A percentile compares a stretch with the other conserved stretches of the same genome.
Evolutionary conservation across 2,797 vertebrate species (phyloP).

Genomic region (Xiphophorus birchmanni): DNA sequence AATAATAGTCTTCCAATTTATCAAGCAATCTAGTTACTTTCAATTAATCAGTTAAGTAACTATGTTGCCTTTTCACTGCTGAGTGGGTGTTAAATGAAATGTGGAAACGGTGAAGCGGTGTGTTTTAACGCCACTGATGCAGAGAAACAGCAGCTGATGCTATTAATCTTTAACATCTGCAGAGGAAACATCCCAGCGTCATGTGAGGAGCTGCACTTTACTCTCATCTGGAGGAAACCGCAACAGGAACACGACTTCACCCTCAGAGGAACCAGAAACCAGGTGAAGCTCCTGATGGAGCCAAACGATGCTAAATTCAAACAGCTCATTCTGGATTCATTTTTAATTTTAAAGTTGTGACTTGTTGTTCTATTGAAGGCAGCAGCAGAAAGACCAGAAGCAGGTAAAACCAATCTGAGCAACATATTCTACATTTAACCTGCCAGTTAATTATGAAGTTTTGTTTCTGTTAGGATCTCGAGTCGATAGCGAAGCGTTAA

Average conservation of each 20-base stretch:
- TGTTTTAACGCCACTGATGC: neutral
- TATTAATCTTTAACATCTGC: conserved; percentile 83
- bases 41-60: too few relatives aligned
- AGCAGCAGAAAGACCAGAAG: neutral
- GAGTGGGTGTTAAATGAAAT: too few relatives aligned
- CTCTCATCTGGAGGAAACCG: conserved; percentile 44
- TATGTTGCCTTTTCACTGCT: too few relatives aligned
- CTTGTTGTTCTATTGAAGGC: neutral
- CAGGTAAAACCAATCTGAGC: neutral
- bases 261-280: conserved; percentile 3
- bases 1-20: too few relatives aligned
- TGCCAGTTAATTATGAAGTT: neutral
- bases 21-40: too few relatives aligned
- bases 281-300: conserved; percentile 33
- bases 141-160: conserved; percentile 16
- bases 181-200: conserved; percentile 63
- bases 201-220: conserved; percentile 84
- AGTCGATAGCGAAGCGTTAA: too few relatives aligned
- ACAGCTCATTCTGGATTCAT: neutral
- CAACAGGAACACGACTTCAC: conserved; percentile 13
- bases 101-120: too few relatives aligned
- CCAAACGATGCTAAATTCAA: neutral
- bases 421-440: neutral
- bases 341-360: neutral
- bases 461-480: too few relatives aligned